Evolutionary conservation across 2,797 vertebrate species (phyloP).

Genomic region (Ispidina picta): DNA sequence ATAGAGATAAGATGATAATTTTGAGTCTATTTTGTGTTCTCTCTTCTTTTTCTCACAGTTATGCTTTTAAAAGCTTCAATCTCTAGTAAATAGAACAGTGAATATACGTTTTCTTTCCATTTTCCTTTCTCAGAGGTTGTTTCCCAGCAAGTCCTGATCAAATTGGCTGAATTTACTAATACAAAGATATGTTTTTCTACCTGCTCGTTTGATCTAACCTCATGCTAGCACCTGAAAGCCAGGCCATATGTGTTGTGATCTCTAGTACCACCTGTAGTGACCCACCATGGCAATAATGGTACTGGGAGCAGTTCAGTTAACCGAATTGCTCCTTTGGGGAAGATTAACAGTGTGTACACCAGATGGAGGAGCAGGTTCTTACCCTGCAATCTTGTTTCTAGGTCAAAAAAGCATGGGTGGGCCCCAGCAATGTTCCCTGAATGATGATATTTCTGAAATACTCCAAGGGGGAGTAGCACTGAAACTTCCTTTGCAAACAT

Average conservation of each 20-base stretch:
- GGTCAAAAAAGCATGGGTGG: constrained; percentile 13
- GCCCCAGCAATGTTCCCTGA: background rate
- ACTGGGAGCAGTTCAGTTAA: constrained; percentile 2
- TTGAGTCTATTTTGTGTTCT: background rate
- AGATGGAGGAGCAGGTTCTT: constrained; percentile 22
- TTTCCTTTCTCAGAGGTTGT: constrained; percentile 24
- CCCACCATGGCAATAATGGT: background rate
- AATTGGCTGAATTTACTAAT: constrained; percentile 17
- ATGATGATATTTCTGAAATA: background rate
- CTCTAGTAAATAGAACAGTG: background rate
- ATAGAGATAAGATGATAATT: constrained; percentile 21
- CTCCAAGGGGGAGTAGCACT: background rate
- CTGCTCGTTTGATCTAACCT: background rate
- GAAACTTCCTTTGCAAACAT: background rate
- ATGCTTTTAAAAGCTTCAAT: constrained; percentile 16
- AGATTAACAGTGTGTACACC: background rate
- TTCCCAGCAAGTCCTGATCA: constrained; percentile 13
- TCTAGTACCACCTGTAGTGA: background rate
- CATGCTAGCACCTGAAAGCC: background rate
- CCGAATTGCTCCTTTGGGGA: background rate
- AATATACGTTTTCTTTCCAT: background rate
- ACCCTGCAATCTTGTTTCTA: constrained; percentile 21
- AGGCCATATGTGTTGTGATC: background rate
- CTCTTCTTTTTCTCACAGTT: background rate
- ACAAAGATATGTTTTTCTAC: background rate